Base-by-base conservation (phyloP, 2,888 invertebrate genomes). In the Incurvaria masculella region DNA sequence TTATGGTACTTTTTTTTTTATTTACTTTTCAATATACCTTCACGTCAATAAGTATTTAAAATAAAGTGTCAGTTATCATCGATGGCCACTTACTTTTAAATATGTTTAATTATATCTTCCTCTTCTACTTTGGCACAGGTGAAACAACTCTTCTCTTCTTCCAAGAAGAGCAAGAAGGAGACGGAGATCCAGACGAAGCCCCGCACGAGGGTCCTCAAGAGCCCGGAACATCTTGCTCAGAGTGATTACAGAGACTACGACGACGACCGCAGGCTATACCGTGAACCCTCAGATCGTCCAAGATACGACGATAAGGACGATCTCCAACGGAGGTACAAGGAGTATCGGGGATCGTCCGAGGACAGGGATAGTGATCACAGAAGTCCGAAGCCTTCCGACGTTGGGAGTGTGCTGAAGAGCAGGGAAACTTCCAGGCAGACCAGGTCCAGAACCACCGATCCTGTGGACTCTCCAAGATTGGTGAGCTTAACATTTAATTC, bases 111-210 rank as follows among this genome's bases (percentile, higher is more conserved):
- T 23, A 23, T 23, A 23, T 5, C 23, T 23, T 23, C 23, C 10
- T 23, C 23, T 23, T 23, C 10, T 23, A 23, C 10, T 23, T 23
- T n/a, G n/a, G n/a, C n/a, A n/a, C 53, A 87, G 82, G 80, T 87
- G 56, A 90, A 89, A 63, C 88, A 89, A 67, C 78, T 90, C 59
- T 90, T 90, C 72, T 85, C 84, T 59, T 79, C 80, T 72, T 83
- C 84, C 49, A 87, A 86, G 75, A 85, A 85, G 73, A 84, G 82
- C 74, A 82, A 81, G 64, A 84, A 83, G 70, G 83, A 82, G 66
- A 83, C 84, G 65, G 83, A 82, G 56, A 79, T 80, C 53, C 82
- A 81, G 61, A 62, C 64, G 10, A 50, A 42, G 17, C 38, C 47
- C 54, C 76, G 75, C 68, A 81, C 76, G 57, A 69, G 75, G 71